These are phyloP conservation scores for Hipparchia semele DNA, from an alignment of 2,888 invertebrate species.

Conservation along the genomic window DNA sequence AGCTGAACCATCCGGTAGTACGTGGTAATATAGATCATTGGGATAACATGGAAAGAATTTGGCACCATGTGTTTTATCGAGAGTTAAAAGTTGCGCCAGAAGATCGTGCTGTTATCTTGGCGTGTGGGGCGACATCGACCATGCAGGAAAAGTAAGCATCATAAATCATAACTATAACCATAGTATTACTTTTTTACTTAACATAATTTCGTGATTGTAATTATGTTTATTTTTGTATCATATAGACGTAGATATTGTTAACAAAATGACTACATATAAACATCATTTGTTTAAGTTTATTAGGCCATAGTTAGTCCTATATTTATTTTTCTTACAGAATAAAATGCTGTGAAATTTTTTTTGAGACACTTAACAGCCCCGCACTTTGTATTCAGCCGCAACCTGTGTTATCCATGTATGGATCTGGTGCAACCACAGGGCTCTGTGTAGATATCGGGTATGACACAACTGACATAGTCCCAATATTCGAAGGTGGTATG, in stretches of 20 bases:
- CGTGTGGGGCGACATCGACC: conserved; percentile 49
- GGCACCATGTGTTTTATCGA: conserved; percentile 67
- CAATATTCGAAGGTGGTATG: conserved; percentile 66
- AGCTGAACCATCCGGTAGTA: conserved; percentile 56
- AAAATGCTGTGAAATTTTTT: conserved; percentile 68
- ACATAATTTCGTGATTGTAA: too few species aligned
- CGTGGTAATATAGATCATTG: conserved; percentile 64
- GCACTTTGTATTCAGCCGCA: conserved; percentile 64
- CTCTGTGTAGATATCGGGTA: conserved; percentile 67
- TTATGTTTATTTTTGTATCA: too few species aligned
- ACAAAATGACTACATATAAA: not conserved
- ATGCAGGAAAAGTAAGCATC: conserved; percentile 63
- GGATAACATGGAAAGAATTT: conserved; percentile 74
- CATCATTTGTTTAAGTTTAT: too few species aligned
- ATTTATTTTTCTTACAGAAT: conserved; percentile 50
- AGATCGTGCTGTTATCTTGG: conserved; percentile 62
- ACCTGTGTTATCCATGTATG: conserved; percentile 61
- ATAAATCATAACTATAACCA: too few species aligned
- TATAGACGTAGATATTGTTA: not conserved
- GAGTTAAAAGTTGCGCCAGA: conserved; percentile 72
- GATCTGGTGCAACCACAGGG: conserved; percentile 65
- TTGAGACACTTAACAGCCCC: conserved; percentile 66
- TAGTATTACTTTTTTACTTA: too few species aligned
- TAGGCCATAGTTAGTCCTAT: not conserved
- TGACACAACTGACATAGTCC: conserved; percentile 56